Base-by-base conservation (phyloP, 2,888 invertebrate genomes). In the Agrochola litura region DNA sequence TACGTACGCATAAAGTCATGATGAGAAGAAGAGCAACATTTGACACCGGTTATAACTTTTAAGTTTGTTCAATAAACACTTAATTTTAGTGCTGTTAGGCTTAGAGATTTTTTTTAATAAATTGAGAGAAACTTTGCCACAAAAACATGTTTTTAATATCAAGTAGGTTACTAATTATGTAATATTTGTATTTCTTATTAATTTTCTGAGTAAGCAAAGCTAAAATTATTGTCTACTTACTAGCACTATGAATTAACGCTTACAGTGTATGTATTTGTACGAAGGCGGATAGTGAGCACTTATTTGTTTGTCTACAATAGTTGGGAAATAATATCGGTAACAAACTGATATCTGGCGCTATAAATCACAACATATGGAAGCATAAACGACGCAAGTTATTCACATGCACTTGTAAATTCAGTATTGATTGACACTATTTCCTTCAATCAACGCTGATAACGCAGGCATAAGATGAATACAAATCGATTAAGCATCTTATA, bases 131-230 rank as follows among this genome's bases (percentile, higher is more conserved):
- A 49, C 12, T 14, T n/a, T 46, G 25, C n/a, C 22, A 60, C 41
- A 52, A 63, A 56, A 68, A 54, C 58, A n/a, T 60, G 14, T 52
- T 58, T 43, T 61, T 58, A 41, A 12, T 22, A 10, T 12, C 43
- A 73, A 65, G n/a, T 60, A 73, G 73, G 73, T 65, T 58, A 72
- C 49, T 49, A 25, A 79, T 41, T 22, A 67, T 19, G 60, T 67
- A 67, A 77, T 79, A 63, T 69, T 77, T 68, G 43, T 73, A 60
- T 73, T 73, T 81, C 25, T 65, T 25, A n/a, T 25, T 46, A 56
- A 65, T 76, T 70, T 70, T 66, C 63, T 64, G 30, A 73, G 46
- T 70, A 49, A 65, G 75, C 66, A 81, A 66, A 81, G 46, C 37
- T 49, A 41, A 25, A 16, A 61, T 10, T 37, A 66, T 4, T 41